Percentiles rank a stretch among this genome's conserved stretches.
Evolutionary conservation across 2,113 vertebrate genomes (phyloP).

Genomic region (Orycteropus afer): DNA sequence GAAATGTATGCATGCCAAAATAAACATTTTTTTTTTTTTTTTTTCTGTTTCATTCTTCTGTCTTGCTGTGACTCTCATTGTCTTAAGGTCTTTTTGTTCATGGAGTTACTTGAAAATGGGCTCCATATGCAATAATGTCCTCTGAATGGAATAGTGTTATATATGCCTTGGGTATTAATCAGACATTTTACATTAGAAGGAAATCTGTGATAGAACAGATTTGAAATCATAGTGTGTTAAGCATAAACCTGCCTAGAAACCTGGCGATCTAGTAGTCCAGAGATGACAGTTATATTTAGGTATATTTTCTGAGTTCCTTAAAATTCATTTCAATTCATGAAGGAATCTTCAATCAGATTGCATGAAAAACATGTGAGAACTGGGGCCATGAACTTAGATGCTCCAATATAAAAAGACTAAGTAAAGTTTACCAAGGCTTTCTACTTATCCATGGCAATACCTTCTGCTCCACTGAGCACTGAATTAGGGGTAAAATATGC

Average conservation of each 20-base stretch:
- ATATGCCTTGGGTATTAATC: background rate
- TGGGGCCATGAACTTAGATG: background rate
- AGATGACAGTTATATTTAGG: background rate
- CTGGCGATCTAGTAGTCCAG: background rate
- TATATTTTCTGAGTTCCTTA: background rate
- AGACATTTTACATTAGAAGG: background rate
- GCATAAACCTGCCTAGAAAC: background rate
- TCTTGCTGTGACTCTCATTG: background rate
- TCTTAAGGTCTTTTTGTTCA: background rate
- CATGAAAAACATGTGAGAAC: background rate
- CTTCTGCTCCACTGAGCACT: background rate
- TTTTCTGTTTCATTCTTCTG: background rate
- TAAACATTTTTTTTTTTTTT: background rate
- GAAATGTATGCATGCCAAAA: background rate
- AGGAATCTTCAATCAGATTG: background rate
- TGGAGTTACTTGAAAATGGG: background rate
- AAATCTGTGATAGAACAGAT: background rate
- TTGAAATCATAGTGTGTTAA: background rate
- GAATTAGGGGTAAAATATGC: background rate
- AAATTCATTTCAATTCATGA: background rate
- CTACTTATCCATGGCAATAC: background rate
- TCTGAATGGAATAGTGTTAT: background rate
- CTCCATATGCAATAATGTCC: background rate
- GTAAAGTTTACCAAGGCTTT: background rate
- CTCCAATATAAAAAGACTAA: background rate